Evolutionary conservation across 2,113 vertebrate genomes (phyloP).

Genomic region (Oxyruncus cristatus): DNA sequence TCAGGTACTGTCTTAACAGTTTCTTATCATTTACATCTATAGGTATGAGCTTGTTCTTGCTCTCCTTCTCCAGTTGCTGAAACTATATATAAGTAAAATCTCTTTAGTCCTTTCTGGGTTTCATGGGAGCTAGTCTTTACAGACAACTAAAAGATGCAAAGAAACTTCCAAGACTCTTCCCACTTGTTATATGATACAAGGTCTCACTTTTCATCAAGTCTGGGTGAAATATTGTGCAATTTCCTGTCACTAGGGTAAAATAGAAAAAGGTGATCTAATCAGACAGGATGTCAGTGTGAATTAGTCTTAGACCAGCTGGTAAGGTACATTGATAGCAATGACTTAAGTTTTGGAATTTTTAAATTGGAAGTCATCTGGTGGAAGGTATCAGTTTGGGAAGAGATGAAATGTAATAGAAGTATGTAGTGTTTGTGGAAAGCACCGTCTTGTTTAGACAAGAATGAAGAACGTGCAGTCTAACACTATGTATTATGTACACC

Average conservation of each 20-base stretch:
- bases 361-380: neutral
- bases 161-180: neutral
- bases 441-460: neutral
- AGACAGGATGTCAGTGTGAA: neutral
- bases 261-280: neutral
- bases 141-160: neutral
- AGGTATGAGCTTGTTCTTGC: neutral
- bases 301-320: neutral
- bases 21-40: neutral
- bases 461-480: neutral
- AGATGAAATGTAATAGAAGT: neutral
- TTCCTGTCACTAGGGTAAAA: neutral
- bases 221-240: neutral
- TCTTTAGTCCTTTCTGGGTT: neutral
- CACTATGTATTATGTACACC: accelerated
- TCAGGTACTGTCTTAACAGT: neutral
- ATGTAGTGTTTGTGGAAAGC: neutral
- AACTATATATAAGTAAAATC: neutral
- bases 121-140: neutral
- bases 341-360: neutral
- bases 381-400: neutral
- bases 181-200: accelerated
- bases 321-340: neutral
- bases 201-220: neutral
- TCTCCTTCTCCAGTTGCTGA: neutral